Conservation (phyloP, 2,888 invertebrate genomes). For the Epinotia nisella region DNA sequence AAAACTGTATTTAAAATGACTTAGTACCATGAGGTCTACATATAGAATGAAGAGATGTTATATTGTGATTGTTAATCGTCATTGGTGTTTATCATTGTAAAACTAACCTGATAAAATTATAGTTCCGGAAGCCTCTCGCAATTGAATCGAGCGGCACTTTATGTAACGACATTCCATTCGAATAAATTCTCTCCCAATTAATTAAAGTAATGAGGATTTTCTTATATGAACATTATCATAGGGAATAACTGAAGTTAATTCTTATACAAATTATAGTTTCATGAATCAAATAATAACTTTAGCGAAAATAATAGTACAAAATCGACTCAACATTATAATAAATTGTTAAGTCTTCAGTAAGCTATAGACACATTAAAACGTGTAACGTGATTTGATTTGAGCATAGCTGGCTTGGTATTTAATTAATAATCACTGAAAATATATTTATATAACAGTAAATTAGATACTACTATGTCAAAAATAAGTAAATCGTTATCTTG, state of each 20-base stretch:
- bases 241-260: neutral
- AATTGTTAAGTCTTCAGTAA: neutral
- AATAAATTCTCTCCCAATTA: neutral
- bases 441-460: no score
- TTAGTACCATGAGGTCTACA: neutral
- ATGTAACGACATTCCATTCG: neutral
- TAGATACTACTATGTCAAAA: no score
- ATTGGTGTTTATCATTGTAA: neutral
- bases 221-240: neutral
- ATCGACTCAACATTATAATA: conserved; percentile 3
- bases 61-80: neutral
- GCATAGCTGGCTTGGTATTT: neutral
- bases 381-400: neutral
- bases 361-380: neutral
- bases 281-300: conserved; percentile 1
- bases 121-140: neutral
- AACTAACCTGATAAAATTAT: neutral
- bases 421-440: no score
- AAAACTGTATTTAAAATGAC: neutral
- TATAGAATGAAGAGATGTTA: neutral
- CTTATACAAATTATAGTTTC: conserved; percentile 9
- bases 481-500: neutral
- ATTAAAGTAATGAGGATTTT: neutral
- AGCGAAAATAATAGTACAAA: conserved; percentile 20
- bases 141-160: neutral